phyloP scores from a whole-genome alignment of 2,888 invertebrate species.

The Luffia ferchaultella region DNA sequence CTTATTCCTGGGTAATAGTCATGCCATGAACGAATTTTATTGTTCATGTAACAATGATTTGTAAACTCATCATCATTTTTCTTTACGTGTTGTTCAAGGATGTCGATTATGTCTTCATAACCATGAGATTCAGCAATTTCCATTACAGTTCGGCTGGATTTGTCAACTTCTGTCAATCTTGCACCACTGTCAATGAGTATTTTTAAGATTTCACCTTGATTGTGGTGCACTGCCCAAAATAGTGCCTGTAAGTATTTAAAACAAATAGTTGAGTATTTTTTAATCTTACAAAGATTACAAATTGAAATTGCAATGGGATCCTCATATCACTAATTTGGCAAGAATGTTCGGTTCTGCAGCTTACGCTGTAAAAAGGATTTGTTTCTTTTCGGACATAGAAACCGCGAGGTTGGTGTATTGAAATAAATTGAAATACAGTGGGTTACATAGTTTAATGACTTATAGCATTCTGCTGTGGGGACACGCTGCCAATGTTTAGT shows the following conservation, averaged over 20 bases:
- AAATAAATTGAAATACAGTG: no score
- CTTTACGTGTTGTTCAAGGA: constrained; percentile 42
- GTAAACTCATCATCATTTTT: constrained; percentile 24
- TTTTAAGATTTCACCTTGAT: constrained; percentile 59
- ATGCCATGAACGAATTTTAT: constrained; percentile 40
- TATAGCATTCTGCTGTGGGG: no score
- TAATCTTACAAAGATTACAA: no score
- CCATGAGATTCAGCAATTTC: constrained; percentile 64
- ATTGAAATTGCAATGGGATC: no score
- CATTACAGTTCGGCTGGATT: constrained; percentile 47
- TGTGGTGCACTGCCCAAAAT: constrained; percentile 69
- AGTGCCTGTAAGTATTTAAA: constrained; percentile 54
- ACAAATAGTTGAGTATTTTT: neutral
- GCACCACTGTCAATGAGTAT: constrained; percentile 62
- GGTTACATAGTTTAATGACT: no score
- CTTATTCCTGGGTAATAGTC: constrained; percentile 59
- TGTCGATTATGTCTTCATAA: constrained; percentile 44
- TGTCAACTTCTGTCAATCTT: constrained; percentile 54
- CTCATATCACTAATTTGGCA: no score
- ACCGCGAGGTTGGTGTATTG: no score
- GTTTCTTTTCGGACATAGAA: no score
- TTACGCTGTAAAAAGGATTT: no score
- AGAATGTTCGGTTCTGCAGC: no score
- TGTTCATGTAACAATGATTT: constrained; percentile 19
- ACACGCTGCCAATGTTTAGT: no score